Base-by-base conservation (phyloP, 2,797 vertebrate species). In the Antennarius maculatus region DNA sequence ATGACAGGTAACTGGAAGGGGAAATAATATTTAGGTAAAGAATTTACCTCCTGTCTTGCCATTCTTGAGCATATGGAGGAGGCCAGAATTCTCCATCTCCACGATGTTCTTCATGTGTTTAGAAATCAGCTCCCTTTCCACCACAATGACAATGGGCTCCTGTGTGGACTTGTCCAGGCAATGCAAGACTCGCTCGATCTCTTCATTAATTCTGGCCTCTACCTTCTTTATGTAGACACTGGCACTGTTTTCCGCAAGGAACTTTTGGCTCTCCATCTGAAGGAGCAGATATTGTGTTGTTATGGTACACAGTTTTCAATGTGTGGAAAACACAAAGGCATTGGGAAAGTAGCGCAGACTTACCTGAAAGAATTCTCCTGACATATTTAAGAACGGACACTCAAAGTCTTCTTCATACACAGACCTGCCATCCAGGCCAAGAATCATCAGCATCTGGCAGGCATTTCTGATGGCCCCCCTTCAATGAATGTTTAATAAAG, bases 41-140 rank as follows among this genome's bases (percentile, higher is more conserved):
- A 1, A 15, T 61, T 84, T 70, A 99, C 98, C 98, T 95, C 99
- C 97, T 37, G 96, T 98, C 83, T 98, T 99, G 70, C 96, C 95
- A 54, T 99, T 98, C 90, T 98, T 99, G 50, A 99, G 93, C 98
- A 99, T 99, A 86, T 98, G 96, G 49, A 99, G 96, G 18, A 99
- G 93, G 8, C 98, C 97, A 18, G 97, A 99, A 88, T 98, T 99
- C 89, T 99, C 98, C 97, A 99, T 99, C 91, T 99, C 98, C 83
- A 99, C 97, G 59, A 99, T 99, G 61, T 97, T 98, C 89, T 99
- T 99, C 98, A 99, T 99, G 83, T 99, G 98, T 85, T 99, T 99
- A 45, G 96, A 98, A 85, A 99, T 99, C 47, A 99, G 95, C 70
- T 98, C 98, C 76, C 96, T 91, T 84, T 99, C 97, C 74, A 99